These are phyloP conservation scores for Chlorospingus flavigularis DNA, from an alignment of 2,797 vertebrate species.

Conservation along the genomic window DNA sequence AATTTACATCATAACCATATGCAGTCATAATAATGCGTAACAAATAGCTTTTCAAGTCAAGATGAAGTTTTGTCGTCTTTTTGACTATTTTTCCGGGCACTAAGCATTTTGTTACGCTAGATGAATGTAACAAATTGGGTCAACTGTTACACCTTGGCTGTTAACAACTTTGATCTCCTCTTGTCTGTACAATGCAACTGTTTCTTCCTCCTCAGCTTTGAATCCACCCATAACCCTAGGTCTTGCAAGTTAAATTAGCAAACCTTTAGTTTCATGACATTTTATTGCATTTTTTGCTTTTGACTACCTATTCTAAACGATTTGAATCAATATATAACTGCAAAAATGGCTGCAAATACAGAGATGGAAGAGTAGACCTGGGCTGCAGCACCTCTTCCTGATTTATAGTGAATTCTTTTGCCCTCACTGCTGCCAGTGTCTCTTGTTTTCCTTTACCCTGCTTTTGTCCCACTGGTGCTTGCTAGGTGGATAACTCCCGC, in stretches of 20 bases:
- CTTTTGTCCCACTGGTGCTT: background rate
- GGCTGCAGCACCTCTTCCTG: background rate
- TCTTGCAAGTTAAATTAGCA: background rate
- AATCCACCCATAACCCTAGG: fast-evolving
- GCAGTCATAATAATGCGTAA: background rate
- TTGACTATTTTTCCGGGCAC: background rate
- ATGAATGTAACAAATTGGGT: background rate
- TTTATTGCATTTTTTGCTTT: background rate
- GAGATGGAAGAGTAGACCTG: background rate
- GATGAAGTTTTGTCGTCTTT: background rate
- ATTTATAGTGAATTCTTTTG: background rate
- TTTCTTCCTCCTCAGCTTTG: background rate
- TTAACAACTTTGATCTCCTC: background rate
- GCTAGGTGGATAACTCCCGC: background rate
- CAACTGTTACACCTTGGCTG: background rate
- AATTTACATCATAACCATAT: background rate
- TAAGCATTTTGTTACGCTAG: background rate
- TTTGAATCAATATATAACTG: background rate
- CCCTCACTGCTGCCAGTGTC: background rate
- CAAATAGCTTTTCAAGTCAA: too few species aligned
- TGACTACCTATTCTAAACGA: background rate
- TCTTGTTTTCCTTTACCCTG: background rate
- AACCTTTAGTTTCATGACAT: background rate
- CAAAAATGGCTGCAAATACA: background rate
- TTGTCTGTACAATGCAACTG: background rate